Evolutionary conservation across 2,888 invertebrate genomes (phyloP), one percentile per base, ranked within the genome.

Genomic region (Sclerodermus sp.): DNA sequence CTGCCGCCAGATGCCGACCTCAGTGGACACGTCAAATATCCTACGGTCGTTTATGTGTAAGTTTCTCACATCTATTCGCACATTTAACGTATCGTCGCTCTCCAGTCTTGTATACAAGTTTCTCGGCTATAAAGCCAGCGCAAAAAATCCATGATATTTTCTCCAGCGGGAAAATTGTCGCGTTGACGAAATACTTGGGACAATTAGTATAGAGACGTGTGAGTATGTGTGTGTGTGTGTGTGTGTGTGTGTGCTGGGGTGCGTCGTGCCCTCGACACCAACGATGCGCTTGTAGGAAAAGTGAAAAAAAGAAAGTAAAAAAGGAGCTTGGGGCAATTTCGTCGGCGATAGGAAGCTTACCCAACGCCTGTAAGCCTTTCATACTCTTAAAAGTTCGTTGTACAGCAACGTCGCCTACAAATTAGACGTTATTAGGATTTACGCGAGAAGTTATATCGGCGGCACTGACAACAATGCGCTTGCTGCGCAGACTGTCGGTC

Each of bases 21-120:
- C 41, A 83, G 84, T 34, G 87, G 87, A 23, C 75, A 79, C 18
- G 87, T 84, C 1, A 87, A 92, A 71, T 89, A 93, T 70, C 93
- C 93, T 0, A 83, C 93, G 80, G 78, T 93, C 30, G 86, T 93
- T 50, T 89, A 90, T 73, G 93, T 93, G 85, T 93, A 81, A 86
- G 89, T 85, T 43, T 52, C 23, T n/a, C 4, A 31, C 39, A 1
- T 10, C n/a, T 42, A 36, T 23, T n/a, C n/a, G n/a, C n/a, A n/a
- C n/a, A n/a, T n/a, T n/a, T n/a, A n/a, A n/a, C n/a, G n/a, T n/a
- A n/a, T n/a, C n/a, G n/a, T n/a, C n/a, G n/a, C n/a, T n/a, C n/a
- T n/a, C n/a, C n/a, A n/a, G n/a, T n/a, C n/a, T n/a, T n/a, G n/a
- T n/a, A n/a, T n/a, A n/a, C n/a, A n/a, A n/a, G n/a, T n/a, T n/a